These are phyloP conservation scores for Lasioglossum leucozonium DNA, from an alignment of 2,888 invertebrate species.

Conservation along the genomic window DNA sequence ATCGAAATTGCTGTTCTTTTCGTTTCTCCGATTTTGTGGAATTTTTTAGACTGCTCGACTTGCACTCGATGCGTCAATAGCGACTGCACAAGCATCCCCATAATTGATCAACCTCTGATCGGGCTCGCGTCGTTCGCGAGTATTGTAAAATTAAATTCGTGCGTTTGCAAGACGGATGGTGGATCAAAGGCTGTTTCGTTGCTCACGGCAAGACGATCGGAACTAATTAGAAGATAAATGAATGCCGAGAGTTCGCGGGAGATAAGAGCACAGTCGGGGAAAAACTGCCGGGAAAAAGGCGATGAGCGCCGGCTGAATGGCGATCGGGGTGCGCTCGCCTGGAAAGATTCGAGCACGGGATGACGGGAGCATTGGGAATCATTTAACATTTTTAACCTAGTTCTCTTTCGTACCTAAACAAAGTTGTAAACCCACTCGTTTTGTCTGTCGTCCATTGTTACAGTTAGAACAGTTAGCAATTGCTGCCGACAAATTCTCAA, in stretches of 20 bases:
- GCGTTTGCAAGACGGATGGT: background rate
- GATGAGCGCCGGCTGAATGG: conserved; percentile 58
- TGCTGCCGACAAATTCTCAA: background rate
- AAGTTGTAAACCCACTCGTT: background rate
- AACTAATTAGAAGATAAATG: conserved; percentile 77
- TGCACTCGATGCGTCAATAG: background rate
- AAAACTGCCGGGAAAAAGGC: conserved; percentile 46
- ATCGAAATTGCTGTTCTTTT: too few relatives aligned
- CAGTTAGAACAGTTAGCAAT: background rate
- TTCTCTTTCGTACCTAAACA: background rate
- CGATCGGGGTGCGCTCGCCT: conserved; percentile 59
- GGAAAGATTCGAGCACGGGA: conserved; percentile 59
- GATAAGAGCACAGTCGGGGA: conserved; percentile 65
- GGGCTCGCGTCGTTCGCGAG: background rate
- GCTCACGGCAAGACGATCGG: conserved; percentile 62
- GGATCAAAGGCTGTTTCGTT: background rate
- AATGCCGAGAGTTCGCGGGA: conserved; percentile 55
- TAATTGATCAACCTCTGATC: background rate
- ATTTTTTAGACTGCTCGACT: too few relatives aligned
- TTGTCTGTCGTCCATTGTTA: too few relatives aligned
- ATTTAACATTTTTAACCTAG: conserved; percentile 62
- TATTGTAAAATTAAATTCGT: background rate
- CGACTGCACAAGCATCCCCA: background rate
- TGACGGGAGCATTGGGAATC: conserved; percentile 16
- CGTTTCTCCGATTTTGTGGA: too few relatives aligned